Evolutionary conservation across 2,113 vertebrate species (phyloP).

Genomic region (Morone chrysops): DNA sequence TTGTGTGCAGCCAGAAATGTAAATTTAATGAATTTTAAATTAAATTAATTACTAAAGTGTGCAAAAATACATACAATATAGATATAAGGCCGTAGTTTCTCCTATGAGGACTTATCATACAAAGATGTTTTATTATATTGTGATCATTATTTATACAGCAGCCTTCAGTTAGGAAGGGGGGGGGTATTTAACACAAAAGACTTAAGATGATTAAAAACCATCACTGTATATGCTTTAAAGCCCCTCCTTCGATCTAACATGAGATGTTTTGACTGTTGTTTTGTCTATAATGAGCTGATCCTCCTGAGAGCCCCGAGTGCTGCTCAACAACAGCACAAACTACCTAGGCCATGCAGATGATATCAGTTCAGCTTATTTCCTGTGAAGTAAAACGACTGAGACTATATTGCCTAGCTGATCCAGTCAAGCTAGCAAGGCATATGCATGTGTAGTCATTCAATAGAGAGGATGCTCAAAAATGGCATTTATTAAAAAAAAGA

Average conservation of each 20-base stretch:
- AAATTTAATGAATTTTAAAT: neutral
- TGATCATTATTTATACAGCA: neutral
- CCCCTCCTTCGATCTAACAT: neutral
- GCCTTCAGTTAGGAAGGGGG: neutral
- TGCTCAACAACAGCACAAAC: neutral
- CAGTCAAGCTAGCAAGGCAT: neutral
- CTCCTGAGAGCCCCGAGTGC: neutral
- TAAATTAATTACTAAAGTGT: too few relatives aligned
- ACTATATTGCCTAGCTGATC: neutral
- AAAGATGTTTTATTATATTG: neutral
- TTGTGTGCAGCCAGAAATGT: neutral
- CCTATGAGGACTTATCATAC: neutral
- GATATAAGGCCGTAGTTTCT: too few relatives aligned
- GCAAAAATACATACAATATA: too few relatives aligned
- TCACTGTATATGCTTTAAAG: neutral
- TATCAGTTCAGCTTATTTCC: neutral
- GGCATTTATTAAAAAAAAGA: conserved; percentile 80
- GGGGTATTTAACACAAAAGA: neutral
- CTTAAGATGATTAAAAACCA: neutral
- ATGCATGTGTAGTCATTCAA: conserved; percentile 48
- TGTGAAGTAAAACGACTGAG: neutral
- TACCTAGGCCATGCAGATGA: neutral
- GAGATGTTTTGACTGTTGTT: neutral
- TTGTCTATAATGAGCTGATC: neutral
- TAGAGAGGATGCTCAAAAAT: conserved; percentile 82